Percentiles rank a stretch among this genome's conserved stretches.
Evolutionary conservation across 2,797 vertebrate species (phyloP).

Genomic region (Sorex maritimensis): DNA sequence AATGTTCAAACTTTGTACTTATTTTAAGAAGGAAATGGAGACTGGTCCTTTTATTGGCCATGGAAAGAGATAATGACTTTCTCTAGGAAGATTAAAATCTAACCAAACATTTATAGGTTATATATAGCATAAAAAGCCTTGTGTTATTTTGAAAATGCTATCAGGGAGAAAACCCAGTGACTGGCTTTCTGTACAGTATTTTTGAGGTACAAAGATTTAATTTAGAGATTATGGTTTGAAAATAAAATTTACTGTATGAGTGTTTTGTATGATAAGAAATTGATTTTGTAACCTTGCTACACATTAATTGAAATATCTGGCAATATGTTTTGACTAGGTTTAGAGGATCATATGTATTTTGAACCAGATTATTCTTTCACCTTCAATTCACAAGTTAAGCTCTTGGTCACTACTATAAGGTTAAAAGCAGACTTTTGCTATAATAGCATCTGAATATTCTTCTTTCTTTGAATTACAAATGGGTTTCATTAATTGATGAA

Average conservation of each 20-base stretch:
- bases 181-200: constrained; percentile 85
- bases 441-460: constrained; percentile 85
- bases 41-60: constrained; percentile 85
- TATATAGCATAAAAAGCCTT: constrained; percentile 87
- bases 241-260: constrained; percentile 90
- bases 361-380: constrained; percentile 85
- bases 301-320: constrained; percentile 91
- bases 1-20: constrained; percentile 78
- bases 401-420: constrained; percentile 80
- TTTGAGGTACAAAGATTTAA: constrained; percentile 91
- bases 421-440: constrained; percentile 86
- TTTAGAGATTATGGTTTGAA: constrained; percentile 90
- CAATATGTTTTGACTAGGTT: constrained; percentile 85
- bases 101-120: constrained; percentile 90
- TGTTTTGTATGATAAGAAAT: constrained; percentile 90
- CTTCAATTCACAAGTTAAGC: constrained; percentile 87
- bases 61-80: constrained; percentile 88
- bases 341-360: constrained; percentile 83
- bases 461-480: constrained; percentile 71
- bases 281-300: constrained; percentile 89
- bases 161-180: constrained; percentile 80
- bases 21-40: constrained; percentile 88
- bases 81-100: constrained; percentile 89
- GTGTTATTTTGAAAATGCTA: constrained; percentile 89
- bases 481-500: rapidly evolving